Evolutionary conservation across 1,140 invertebrate genomes (phyloP).

Genomic region (Nilaparvata lugens): DNA sequence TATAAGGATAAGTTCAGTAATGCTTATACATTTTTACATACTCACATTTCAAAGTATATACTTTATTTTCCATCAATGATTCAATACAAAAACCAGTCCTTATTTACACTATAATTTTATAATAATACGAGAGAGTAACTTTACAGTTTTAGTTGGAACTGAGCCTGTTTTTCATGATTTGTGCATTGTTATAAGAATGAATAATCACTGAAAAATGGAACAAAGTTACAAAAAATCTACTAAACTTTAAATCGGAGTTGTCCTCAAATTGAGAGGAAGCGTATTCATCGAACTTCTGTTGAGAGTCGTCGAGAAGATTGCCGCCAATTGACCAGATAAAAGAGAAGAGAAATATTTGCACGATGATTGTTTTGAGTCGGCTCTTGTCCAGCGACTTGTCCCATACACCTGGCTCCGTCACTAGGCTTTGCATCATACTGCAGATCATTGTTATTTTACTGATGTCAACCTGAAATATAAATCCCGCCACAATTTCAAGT

Average conservation of each 20-base stretch:
- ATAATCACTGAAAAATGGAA: no score
- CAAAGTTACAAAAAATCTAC: neutral
- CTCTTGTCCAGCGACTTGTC: constrained; percentile 42
- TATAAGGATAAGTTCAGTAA: no score
- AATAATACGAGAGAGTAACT: no score
- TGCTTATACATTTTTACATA: no score
- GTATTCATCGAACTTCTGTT: constrained; percentile 58
- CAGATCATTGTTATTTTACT: constrained; percentile 69
- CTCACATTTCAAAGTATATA: no score
- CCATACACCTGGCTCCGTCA: constrained; percentile 39
- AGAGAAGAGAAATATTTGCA: constrained; percentile 61
- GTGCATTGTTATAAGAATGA: no score
- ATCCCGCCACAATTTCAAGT: no score
- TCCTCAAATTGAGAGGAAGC: constrained; percentile 58
- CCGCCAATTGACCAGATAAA: constrained; percentile 76
- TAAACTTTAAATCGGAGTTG: constrained; percentile 47
- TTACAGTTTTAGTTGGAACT: no score
- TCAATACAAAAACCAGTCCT: no score
- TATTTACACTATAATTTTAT: no score
- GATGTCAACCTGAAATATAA: constrained; percentile 55
- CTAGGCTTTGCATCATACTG: constrained; percentile 55
- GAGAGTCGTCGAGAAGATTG: constrained; percentile 59
- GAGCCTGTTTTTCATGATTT: no score
- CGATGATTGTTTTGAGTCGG: constrained; percentile 50
- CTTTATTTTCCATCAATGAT: no score